Percentiles rank a stretch among this genome's conserved stretches.
phyloP scores from a whole-genome alignment of 1,140 invertebrate species.

The Paraescarpia echinospica region DNA sequence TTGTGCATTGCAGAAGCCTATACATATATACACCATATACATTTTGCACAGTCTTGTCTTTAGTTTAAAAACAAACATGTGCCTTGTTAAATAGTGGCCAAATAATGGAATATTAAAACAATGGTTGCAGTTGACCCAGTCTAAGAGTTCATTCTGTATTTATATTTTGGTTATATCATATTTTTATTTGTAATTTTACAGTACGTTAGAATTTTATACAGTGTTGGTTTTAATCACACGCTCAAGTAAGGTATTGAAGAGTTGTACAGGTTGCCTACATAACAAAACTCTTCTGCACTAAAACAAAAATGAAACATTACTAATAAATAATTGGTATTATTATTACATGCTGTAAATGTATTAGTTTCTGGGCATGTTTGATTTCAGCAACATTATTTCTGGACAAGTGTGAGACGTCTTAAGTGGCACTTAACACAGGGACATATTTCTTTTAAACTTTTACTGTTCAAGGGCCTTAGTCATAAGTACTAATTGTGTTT shows the following conservation, averaged over 20 bases:
- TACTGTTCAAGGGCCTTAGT: not conserved
- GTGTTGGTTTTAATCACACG: too few relatives aligned
- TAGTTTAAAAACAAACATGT: too few relatives aligned
- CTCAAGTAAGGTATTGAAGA: too few relatives aligned
- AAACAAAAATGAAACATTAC: not conserved
- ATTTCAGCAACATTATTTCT: not conserved
- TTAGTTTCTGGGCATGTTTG: not conserved
- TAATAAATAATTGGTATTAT: not conserved
- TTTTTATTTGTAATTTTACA: too few relatives aligned
- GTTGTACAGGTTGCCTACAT: too few relatives aligned
- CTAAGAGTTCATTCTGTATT: too few relatives aligned
- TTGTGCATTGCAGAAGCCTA: not conserved
- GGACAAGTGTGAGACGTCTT: not conserved
- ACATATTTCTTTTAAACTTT: not conserved
- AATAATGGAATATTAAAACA: too few relatives aligned
- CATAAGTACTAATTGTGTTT: not conserved
- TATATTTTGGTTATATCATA: too few relatives aligned
- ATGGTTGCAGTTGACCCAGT: too few relatives aligned
- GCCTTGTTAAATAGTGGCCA: too few relatives aligned
- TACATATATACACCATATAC: not conserved
- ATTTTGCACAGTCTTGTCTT: not conserved
- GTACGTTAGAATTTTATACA: too few relatives aligned
- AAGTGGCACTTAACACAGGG: not conserved
- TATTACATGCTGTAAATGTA: not conserved
- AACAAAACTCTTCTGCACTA: not conserved